These are phyloP conservation scores for Pelecanus crispus DNA, from an alignment of 2,113 vertebrate species.

Conservation along the genomic window DNA sequence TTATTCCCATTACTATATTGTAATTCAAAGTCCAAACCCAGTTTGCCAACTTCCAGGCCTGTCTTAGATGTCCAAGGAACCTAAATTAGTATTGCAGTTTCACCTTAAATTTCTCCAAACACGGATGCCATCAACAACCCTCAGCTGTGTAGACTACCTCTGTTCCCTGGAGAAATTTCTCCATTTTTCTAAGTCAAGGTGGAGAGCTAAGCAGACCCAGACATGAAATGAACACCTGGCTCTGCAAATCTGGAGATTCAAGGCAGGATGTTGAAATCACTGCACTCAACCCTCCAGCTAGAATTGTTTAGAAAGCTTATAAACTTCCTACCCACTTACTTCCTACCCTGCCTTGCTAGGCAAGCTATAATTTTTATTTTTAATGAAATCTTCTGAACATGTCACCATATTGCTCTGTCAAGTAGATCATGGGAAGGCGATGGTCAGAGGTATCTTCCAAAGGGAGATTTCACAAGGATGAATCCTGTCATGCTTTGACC, in stretches of 20 bases:
- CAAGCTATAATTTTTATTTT: constrained; percentile 24
- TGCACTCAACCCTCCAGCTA: not conserved
- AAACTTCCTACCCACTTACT: constrained; percentile 12
- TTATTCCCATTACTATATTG: not conserved
- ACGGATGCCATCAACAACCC: not conserved
- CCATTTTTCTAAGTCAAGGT: not conserved
- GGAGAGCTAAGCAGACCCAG: not conserved
- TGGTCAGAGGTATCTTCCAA: not conserved
- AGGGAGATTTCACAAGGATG: not conserved
- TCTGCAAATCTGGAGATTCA: not conserved
- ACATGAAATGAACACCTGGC: not conserved
- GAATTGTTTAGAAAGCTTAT: not conserved
- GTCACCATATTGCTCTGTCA: not conserved
- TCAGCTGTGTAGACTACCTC: not conserved
- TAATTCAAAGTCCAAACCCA: not conserved
- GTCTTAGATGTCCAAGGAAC: not conserved
- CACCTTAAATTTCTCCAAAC: not conserved
- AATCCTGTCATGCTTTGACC: not conserved
- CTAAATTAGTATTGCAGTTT: not conserved
- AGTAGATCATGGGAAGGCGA: not conserved
- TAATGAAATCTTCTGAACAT: not conserved
- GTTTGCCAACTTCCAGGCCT: not conserved
- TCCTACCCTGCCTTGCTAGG: not conserved
- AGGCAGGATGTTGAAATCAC: not conserved
- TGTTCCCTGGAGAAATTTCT: not conserved